A percentile compares a stretch with the other conserved stretches of the same genome.
These are phyloP conservation scores for Heliconius melpomene DNA, from an alignment of 1,140 invertebrate species.

Conservation along the genomic window DNA sequence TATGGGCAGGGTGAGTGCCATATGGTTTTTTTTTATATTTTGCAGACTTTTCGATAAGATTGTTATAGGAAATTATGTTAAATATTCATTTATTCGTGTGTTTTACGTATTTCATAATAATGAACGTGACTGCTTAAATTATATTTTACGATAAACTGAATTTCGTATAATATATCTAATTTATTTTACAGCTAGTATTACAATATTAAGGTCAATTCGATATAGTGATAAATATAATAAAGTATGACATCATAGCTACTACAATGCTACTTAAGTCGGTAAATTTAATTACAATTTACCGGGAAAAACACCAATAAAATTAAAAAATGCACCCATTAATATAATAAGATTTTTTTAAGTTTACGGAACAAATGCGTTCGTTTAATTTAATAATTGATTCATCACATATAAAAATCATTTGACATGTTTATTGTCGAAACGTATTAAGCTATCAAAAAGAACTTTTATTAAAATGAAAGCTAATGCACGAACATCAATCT, in stretches of 20 bases:
- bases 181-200: neutral
- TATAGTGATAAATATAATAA: neutral
- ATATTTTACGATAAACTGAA: neutral
- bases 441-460: constrained; percentile 36
- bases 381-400: neutral
- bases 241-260: neutral
- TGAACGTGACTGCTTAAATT: neutral
- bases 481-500: constrained; percentile 37
- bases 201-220: neutral
- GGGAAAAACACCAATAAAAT: neutral
- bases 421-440: neutral
- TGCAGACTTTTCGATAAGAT: neutral
- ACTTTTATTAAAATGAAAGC: constrained; percentile 34
- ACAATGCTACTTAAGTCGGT: neutral
- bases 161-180: neutral
- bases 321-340: neutral
- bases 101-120: neutral
- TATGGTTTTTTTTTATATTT: constrained; percentile 22
- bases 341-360: neutral
- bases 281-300: neutral
- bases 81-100: neutral
- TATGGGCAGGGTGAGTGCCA: constrained; percentile 61
- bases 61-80: neutral
- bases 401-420: neutral
- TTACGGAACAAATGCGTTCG: neutral